Conservation (phyloP, 2,888 invertebrate species). For the Leptopilina myrica region DNA sequence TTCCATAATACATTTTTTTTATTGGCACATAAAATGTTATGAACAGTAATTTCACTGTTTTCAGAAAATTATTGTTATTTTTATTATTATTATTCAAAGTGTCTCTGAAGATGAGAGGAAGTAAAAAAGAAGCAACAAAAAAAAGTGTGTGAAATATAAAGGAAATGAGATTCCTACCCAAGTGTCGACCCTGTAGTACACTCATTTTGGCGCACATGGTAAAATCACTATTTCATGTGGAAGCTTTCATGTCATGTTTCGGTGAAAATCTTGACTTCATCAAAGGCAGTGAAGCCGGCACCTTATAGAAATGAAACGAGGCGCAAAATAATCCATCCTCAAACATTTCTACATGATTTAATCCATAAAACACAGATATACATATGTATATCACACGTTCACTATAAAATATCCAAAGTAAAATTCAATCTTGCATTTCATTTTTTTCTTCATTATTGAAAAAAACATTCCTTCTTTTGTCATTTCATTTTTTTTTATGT, state of each 20-base stretch:
- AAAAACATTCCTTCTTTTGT: not conserved
- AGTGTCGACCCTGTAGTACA: constrained; percentile 74
- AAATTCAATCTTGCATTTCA: constrained; percentile 33
- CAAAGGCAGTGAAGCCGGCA: constrained; percentile 2
- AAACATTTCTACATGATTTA: constrained; percentile 17
- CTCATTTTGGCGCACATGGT: constrained; percentile 76
- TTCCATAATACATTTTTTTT: too few relatives aligned
- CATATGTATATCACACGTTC: constrained; percentile 36
- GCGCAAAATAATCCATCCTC: constrained; percentile 40
- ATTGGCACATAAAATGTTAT: too few relatives aligned
- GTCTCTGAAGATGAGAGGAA: not conserved
- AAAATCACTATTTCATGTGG: constrained; percentile 46
- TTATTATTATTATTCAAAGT: too few relatives aligned
- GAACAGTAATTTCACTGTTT: too few relatives aligned
- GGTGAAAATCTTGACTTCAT: constrained; percentile 31
- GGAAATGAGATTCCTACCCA: constrained; percentile 67
- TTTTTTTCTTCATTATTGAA: not conserved
- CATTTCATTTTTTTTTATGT: not conserved
- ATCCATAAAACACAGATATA: constrained; percentile 22
- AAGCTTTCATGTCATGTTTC: constrained; percentile 44
- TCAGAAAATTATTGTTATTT: too few relatives aligned
- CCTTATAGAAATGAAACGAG: not conserved
- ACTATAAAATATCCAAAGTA: constrained; percentile 29
- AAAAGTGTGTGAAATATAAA: not conserved
- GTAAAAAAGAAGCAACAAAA: not conserved